A percentile compares a stretch with the other conserved stretches of the same genome.
These are phyloP conservation scores for Alosa sapidissima DNA, from an alignment of 2,797 vertebrate genomes.

Conservation along the genomic window DNA sequence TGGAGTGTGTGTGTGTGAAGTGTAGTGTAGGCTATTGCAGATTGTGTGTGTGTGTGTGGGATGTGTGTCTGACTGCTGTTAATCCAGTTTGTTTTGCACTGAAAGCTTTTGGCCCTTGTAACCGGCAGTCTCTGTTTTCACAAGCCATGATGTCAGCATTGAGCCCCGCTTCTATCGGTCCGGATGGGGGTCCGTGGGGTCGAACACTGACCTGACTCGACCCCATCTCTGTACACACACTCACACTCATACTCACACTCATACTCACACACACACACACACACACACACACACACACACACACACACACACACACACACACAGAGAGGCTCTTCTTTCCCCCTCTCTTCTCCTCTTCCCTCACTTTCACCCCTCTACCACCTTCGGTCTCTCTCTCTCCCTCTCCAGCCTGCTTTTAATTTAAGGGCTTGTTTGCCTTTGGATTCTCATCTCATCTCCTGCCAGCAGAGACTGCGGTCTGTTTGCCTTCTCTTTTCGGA, in stretches of 20 bases:
- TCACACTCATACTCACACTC: neutral
- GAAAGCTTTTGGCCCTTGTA: conserved; percentile 61
- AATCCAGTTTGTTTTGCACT: conserved; percentile 63
- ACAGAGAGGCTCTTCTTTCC: neutral
- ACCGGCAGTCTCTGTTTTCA: conserved; percentile 58
- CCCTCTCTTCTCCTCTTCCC: neutral
- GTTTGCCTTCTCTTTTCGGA: conserved; percentile 53
- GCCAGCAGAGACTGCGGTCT: conserved; percentile 49
- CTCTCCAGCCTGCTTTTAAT: conserved; percentile 65
- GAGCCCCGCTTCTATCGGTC: conserved; percentile 16
- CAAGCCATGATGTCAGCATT: conserved; percentile 56
- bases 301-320: conserved; percentile 23
- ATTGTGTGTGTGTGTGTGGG: neutral
- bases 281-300: neutral
- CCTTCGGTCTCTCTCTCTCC: conserved; percentile 24
- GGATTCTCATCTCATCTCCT: conserved; percentile 58
- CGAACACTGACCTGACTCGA: neutral
- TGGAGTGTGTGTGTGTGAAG: neutral
- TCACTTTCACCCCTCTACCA: no score
- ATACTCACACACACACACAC: no score
- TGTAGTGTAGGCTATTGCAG: neutral
- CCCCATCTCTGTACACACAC: neutral
- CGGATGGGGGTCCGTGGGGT: neutral
- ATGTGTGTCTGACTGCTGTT: conserved; percentile 57
- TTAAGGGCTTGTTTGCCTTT: conserved; percentile 67